Conservation (phyloP, 2,888 invertebrate genomes). For the Cryptocheilus praepositus region DNA sequence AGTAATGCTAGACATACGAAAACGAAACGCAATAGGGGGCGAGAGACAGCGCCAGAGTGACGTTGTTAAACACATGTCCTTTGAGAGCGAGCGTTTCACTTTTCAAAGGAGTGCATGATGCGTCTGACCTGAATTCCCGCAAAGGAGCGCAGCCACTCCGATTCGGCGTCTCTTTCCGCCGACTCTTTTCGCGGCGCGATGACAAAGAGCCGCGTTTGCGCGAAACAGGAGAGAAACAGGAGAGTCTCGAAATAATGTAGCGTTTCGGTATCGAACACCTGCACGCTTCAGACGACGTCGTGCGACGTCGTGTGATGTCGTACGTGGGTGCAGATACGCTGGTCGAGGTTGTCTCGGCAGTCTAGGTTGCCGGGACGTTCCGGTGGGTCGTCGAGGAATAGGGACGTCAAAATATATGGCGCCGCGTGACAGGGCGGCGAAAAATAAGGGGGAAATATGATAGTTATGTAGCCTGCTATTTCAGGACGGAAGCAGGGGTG, state of each 20-base stretch:
- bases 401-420: constrained; percentile 65
- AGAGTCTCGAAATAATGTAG: constrained; percentile 23
- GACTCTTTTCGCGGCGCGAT: neutral
- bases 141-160: too few species aligned
- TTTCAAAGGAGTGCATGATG: neutral
- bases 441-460: constrained; percentile 66
- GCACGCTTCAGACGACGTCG: constrained; percentile 22
- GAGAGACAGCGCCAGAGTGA: too few species aligned
- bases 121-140: too few species aligned
- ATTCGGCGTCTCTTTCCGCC: neutral
- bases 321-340: constrained; percentile 30
- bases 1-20: neutral
- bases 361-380: constrained; percentile 50
- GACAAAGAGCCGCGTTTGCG: constrained; percentile 10
- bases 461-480: constrained; percentile 65
- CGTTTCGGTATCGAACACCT: constrained; percentile 31
- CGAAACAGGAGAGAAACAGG: neutral
- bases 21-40: too few species aligned
- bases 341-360: too few species aligned
- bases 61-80: too few species aligned
- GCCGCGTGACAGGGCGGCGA: constrained; percentile 60
- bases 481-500: constrained; percentile 39
- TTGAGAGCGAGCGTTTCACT: too few species aligned
- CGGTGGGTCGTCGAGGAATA: constrained; percentile 51
- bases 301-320: neutral